Conservation (phyloP, 2,797 vertebrate species). For the Enoplosus armatus region DNA sequence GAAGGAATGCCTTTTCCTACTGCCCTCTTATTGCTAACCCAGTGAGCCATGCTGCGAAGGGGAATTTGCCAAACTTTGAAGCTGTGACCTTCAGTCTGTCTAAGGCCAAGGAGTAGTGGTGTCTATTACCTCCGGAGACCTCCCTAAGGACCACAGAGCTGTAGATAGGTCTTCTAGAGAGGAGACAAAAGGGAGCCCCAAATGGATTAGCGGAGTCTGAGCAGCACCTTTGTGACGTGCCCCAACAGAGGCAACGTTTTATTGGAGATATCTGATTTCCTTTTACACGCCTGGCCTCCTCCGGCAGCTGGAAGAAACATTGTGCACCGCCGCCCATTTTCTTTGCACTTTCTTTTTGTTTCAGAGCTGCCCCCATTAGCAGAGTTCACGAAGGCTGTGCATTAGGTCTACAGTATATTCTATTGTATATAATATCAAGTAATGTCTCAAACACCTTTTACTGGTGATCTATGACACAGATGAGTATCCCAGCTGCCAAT, state of each 20-base stretch:
- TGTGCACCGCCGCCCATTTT: slow-evolving; percentile 31
- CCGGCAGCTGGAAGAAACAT: slow-evolving; percentile 64
- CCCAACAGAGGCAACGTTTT: slow-evolving; percentile 60
- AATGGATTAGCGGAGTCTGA: slow-evolving; percentile 61
- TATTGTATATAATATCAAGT: too few species aligned
- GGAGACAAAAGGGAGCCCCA: slow-evolving; percentile 43
- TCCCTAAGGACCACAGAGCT: slow-evolving; percentile 56
- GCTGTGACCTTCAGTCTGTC: slow-evolving; percentile 71
- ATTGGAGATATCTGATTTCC: slow-evolving; percentile 74
- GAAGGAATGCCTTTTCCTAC: slow-evolving; percentile 76
- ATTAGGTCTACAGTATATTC: slow-evolving; percentile 12
- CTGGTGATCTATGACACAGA: slow-evolving; percentile 1
- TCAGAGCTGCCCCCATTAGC: slow-evolving; percentile 5
- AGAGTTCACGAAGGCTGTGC: slow-evolving; percentile 15
- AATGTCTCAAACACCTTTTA: slow-evolving; percentile 15
- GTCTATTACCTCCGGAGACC: slow-evolving; percentile 68
- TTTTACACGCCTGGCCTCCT: slow-evolving; percentile 50
- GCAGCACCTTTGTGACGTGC: slow-evolving; percentile 55
- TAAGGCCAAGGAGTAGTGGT: slow-evolving; percentile 63
- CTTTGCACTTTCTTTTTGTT: slow-evolving; percentile 49
- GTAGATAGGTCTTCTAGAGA: slow-evolving; percentile 49
- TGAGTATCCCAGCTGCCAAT: slow-evolving; percentile 7
- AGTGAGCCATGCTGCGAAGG: slow-evolving; percentile 56
- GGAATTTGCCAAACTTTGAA: slow-evolving; percentile 74
- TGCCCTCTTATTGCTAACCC: slow-evolving; percentile 60